Percentiles rank a stretch among this genome's conserved stretches.
Evolutionary conservation across 2,113 vertebrate genomes (phyloP).

Genomic region (Gavialis gangeticus): DNA sequence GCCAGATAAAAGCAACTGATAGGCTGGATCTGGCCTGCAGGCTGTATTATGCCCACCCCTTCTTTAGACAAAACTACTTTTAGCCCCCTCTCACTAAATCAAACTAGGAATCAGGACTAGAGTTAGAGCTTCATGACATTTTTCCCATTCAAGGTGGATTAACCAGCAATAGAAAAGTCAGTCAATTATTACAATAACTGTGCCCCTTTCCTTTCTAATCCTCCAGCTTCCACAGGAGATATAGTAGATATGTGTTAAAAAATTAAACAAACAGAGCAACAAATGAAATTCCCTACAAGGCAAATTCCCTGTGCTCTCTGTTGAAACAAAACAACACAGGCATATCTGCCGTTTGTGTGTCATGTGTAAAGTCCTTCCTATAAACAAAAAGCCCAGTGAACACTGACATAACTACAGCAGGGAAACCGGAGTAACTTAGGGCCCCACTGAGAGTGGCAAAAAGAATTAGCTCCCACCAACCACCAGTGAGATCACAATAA

Average conservation of each 20-base stretch:
- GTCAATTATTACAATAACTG: not conserved
- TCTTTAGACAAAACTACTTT: not conserved
- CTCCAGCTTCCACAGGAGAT: not conserved
- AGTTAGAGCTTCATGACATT: not conserved
- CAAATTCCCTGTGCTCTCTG: not conserved
- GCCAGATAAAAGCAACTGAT: no score
- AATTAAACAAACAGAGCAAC: not conserved
- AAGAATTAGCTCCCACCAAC: no score
- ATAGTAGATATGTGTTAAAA: not conserved
- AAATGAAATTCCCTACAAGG: not conserved
- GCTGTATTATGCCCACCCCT: no score
- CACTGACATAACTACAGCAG: no score
- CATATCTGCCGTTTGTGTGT: no score
- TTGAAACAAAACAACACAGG: no score
- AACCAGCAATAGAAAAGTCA: not conserved
- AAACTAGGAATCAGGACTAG: not conserved
- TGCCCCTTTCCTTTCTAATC: not conserved
- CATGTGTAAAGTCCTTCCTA: no score
- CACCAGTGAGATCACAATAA: no score
- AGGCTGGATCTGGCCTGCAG: no score
- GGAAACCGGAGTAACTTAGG: no score
- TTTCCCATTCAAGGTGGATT: not conserved
- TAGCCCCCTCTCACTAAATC: not conserved
- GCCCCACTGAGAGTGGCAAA: no score
- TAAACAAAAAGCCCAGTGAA: no score